phyloP scores from a whole-genome alignment of 2,113 vertebrate genomes.

The Mesoclemmys tuberculata region DNA sequence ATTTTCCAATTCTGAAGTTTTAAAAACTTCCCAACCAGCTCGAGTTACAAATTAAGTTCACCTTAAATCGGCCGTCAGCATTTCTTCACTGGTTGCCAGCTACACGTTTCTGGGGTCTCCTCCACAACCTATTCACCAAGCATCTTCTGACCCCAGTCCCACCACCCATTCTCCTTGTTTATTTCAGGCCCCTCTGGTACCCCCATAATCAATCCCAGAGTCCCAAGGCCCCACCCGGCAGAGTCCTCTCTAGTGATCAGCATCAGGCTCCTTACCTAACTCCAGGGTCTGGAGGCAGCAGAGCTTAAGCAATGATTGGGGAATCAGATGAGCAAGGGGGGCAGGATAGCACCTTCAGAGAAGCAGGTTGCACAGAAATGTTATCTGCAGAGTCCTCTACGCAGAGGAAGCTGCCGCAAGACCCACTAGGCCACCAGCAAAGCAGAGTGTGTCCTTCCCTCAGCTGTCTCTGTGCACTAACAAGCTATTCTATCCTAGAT shows the following conservation, averaged over 20 bases:
- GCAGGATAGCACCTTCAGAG: neutral
- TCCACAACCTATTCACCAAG: neutral
- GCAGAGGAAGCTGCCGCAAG: neutral
- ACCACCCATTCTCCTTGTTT: neutral
- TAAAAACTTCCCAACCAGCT: neutral
- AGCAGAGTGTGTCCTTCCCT: neutral
- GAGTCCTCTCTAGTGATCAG: neutral
- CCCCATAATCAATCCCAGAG: neutral
- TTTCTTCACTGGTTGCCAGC: neutral
- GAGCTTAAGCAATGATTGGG: neutral
- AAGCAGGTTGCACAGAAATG: neutral
- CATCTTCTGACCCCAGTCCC: accelerated
- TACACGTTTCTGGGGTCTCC: accelerated
- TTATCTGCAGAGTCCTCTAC: neutral
- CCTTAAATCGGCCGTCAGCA: neutral
- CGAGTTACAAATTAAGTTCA: neutral
- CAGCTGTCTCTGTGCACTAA: neutral
- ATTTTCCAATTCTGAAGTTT: neutral
- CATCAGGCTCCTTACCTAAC: neutral
- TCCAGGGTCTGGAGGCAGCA: neutral
- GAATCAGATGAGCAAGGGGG: neutral
- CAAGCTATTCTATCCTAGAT: neutral
- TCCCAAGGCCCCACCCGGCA: accelerated
- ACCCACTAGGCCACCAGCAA: neutral
- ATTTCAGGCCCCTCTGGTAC: neutral